Base-by-base conservation (phyloP, 2,113 vertebrate species). In the Hemicordylus capensis region DNA sequence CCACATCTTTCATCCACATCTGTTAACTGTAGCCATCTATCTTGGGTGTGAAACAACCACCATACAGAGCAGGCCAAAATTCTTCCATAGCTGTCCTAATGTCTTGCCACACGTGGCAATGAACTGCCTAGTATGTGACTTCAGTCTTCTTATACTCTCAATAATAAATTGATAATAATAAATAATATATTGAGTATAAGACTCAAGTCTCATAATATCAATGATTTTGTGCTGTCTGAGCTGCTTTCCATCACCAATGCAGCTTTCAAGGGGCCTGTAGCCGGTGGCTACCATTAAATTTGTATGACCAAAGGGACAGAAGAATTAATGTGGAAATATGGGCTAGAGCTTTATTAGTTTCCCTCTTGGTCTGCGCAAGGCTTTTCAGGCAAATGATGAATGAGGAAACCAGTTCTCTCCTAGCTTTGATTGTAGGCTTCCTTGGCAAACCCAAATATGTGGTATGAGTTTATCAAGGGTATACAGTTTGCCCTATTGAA, bases 211-310 rank as follows among this genome's bases (percentile, higher is more conserved):
- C 22, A 44, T 73, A 44, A 46, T 31, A 39, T 12, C 10, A 24
- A 0, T 64, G 11, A 1, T 11, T 42, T 72, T 88, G 80, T 76
- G 1, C 5, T 80, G 5, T 19, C 2, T 39, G 12, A 74, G 46
- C 4, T 26, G 83, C 73, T 14, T 1, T 88, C 1, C 6, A 26
- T 39, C 61, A 56, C 67, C 61, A 72, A 1, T 19, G 6, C 2
- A 5, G 7, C 74, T 84, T 54, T 37, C 26, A 34, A 73, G 37
- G 59, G 1, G 46, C 69, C 15, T 1, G 1, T 69, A 77, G 64
- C 37, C 14, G 12, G 6, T 74, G 6, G n/a, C 7, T 42, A 2
- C 4, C 0, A 0, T 3, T 87, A 34, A 59, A 78, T 37, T 4
- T 87, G 24, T 70, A 77, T 3, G 17, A 1, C 1, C 22, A 15